Percentiles rank a stretch among this genome's conserved stretches.
Conservation (phyloP, 1,140 invertebrate species). For the Mya arenaria region DNA sequence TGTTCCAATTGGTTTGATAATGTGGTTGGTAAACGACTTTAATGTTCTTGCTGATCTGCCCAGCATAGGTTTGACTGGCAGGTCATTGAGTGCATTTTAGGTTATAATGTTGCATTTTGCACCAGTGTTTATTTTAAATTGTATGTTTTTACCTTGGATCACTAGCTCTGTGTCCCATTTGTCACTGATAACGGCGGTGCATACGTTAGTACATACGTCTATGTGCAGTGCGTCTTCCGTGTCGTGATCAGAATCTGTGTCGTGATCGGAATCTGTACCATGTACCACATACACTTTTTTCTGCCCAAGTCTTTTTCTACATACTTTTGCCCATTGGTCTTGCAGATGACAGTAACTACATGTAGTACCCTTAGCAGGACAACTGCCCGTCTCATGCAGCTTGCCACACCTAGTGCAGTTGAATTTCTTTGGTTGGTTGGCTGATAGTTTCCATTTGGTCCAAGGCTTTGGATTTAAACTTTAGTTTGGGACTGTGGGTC, state of each 20-base stretch:
- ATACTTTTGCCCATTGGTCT: conserved; percentile 47
- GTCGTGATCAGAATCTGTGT: not conserved
- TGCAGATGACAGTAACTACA: conserved; percentile 49
- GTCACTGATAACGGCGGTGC: not conserved
- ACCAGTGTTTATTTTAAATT: conserved; percentile 51
- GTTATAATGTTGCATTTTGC: conserved; percentile 38
- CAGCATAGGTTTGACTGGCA: not conserved
- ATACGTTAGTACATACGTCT: not conserved
- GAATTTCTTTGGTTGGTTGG: not conserved
- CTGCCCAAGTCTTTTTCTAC: not conserved
- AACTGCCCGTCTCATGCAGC: conserved; percentile 20
- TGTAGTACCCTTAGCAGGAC: conserved; percentile 29
- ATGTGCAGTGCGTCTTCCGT: not conserved
- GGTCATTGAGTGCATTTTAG: not conserved
- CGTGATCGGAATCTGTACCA: no score
- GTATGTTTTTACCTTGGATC: not conserved
- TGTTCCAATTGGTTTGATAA: conserved; percentile 10
- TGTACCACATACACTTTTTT: no score
- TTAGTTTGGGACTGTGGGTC: no score
- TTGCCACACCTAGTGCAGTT: not conserved
- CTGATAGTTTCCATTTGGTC: no score
- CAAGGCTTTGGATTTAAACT: no score
- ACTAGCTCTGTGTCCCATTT: conserved; percentile 14
- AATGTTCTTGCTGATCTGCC: not conserved
- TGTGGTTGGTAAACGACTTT: conserved; percentile 2